phyloP scores from a whole-genome alignment of 2,797 vertebrate species.

The Propithecus perrieri region DNA sequence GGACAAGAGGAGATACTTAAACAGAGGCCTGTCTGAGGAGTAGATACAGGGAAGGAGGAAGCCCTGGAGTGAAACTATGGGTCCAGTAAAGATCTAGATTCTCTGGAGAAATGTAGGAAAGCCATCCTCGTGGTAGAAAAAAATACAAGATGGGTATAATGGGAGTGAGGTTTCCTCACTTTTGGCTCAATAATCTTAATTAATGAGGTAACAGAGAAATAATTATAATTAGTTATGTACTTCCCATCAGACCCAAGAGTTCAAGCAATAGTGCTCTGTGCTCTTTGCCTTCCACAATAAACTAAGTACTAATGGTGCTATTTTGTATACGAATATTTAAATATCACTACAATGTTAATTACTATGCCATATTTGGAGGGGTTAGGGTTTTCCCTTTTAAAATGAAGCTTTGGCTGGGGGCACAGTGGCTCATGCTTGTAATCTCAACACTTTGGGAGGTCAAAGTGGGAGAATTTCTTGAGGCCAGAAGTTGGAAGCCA shows the following conservation, averaged over 20 bases:
- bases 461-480: neutral
- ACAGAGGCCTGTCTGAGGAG: neutral
- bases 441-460: neutral
- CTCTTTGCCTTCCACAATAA: neutral
- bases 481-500: neutral
- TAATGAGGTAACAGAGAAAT: neutral
- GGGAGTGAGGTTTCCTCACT: neutral
- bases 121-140: neutral
- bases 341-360: neutral
- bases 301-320: neutral
- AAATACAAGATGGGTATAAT: neutral
- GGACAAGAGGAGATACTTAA: neutral
- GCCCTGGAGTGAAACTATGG: neutral
- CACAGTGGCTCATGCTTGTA: neutral
- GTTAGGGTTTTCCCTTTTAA: neutral
- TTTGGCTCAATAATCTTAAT: neutral
- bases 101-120: neutral
- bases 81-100: neutral
- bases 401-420: neutral
- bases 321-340: neutral
- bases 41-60: neutral
- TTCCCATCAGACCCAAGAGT: neutral
- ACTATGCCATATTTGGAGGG: neutral
- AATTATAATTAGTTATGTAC: neutral
- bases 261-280: neutral